Conservation (phyloP, 2,797 vertebrate genomes). For the Cheirogaleus major region DNA sequence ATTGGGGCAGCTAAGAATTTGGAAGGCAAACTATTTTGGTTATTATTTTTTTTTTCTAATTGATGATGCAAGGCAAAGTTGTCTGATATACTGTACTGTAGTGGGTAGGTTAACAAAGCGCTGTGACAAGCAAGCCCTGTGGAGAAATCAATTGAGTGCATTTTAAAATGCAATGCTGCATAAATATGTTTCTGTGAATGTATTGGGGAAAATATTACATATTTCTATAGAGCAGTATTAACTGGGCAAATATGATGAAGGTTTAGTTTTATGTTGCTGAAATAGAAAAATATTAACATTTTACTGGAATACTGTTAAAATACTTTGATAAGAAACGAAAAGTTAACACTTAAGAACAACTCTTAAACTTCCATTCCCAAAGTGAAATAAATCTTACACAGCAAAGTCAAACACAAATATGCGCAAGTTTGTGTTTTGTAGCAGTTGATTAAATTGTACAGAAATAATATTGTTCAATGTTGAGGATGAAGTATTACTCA, state of each 20-base stretch:
- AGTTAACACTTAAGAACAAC: background rate
- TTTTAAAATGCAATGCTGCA: constrained; percentile 73
- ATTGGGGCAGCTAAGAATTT: constrained; percentile 85
- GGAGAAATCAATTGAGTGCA: constrained; percentile 75
- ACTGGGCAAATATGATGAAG: constrained; percentile 6
- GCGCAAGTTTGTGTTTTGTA: background rate
- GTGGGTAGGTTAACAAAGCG: constrained; percentile 73
- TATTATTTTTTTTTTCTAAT: constrained; percentile 69
- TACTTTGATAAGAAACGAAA: background rate
- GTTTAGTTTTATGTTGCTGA: constrained; percentile 51
- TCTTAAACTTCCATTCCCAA: background rate
- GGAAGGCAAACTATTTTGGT: constrained; percentile 79
- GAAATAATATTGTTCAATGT: background rate
- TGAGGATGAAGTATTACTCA: background rate
- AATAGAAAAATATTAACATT: background rate
- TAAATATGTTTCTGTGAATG: constrained; percentile 62
- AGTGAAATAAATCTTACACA: background rate
- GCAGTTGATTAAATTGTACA: background rate
- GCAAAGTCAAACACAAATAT: background rate
- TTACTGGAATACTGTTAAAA: background rate
- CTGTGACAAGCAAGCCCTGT: constrained; percentile 74
- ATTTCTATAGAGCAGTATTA: constrained; percentile 49
- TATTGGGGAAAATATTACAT: background rate
- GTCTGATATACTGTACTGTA: constrained; percentile 61
- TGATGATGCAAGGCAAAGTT: constrained; percentile 73